Base-by-base conservation (phyloP, 2,888 invertebrate genomes). In the Meandrusa payeni region DNA sequence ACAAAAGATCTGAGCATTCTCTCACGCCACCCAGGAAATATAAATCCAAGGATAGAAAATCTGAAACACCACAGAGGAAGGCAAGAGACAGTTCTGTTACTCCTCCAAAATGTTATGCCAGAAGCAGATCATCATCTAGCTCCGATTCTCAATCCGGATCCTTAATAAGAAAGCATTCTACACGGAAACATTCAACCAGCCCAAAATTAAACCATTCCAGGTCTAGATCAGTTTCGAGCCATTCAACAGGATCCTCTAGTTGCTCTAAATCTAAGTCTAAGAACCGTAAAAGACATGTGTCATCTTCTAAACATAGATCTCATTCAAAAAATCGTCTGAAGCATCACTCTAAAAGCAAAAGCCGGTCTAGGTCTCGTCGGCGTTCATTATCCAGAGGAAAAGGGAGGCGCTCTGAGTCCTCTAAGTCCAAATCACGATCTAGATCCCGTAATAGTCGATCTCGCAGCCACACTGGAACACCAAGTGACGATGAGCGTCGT, bases 71-170 rank as follows among this genome's bases (percentile, higher is more conserved):
- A 9, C 57, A 63, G n/a, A 67, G 63, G 42, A 79, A 69, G 46
- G 53, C 42, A 4, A 67, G 70, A 53, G 76, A 83, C 5, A 72
- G 66, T 52, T 80, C 81, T 0, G 51, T 85, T 29, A 85, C 86
- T 3, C 85, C 86, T 5, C 85, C 86, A 0, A 79, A 77, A 47
- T 72, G 78, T 51, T 86, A 87, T 43, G 76, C 76, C 1, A 61
- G 77, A 46, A 69, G 60, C 46, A 57, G 54, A n/a, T 75, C 76
- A 0, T 60, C 64, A 4, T 70, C 71, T 1, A 76, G 69, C 48
- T 79, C 78, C 1, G 65, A 66, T 42, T 80, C 79, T 11, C 64
- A 59, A 5, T 72, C 81, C 2, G 56, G 64, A 11, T 72, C 76
- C 5, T 47, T 64, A 19, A 69, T 76, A 3, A 50, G 55, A 3